phyloP scores from a whole-genome alignment of 2,888 invertebrate species.

The Graphium colonna region DNA sequence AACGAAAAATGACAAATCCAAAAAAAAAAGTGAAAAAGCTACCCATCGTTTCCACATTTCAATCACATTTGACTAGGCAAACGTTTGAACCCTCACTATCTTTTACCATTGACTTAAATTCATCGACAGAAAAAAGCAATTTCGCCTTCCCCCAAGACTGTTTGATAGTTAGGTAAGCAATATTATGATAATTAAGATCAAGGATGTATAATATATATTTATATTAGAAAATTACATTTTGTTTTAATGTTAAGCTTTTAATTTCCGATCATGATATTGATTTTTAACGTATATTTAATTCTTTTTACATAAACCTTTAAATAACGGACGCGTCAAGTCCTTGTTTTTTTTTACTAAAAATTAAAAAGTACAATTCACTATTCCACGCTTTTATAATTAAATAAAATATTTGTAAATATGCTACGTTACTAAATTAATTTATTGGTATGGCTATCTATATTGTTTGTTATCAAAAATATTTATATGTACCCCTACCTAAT shows the following conservation, averaged over 20 bases:
- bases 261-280: too few species aligned
- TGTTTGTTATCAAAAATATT: background rate
- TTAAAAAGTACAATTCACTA: too few species aligned
- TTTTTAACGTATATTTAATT: too few species aligned
- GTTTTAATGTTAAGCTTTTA: too few species aligned
- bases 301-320: too few species aligned
- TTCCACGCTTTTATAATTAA: background rate
- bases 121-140: conserved; percentile 75
- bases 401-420: background rate
- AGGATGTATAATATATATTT: conserved; percentile 8
- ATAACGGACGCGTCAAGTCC: too few species aligned
- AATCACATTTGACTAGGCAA: conserved; percentile 78
- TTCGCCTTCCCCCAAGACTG: conserved; percentile 52
- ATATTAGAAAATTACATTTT: conserved; percentile 1
- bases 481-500: background rate
- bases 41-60: conserved; percentile 57
- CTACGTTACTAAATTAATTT: background rate
- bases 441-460: too few species aligned
- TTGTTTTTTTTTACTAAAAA: too few species aligned
- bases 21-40: conserved; percentile 41
- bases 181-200: conserved; percentile 66
- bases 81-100: conserved; percentile 70
- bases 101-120: conserved; percentile 53
- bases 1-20: conserved; percentile 45
- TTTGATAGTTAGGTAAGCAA: conserved; percentile 74